phyloP scores from a whole-genome alignment of 2,113 vertebrate genomes.

The Pseudolaguvia tuberculata region DNA sequence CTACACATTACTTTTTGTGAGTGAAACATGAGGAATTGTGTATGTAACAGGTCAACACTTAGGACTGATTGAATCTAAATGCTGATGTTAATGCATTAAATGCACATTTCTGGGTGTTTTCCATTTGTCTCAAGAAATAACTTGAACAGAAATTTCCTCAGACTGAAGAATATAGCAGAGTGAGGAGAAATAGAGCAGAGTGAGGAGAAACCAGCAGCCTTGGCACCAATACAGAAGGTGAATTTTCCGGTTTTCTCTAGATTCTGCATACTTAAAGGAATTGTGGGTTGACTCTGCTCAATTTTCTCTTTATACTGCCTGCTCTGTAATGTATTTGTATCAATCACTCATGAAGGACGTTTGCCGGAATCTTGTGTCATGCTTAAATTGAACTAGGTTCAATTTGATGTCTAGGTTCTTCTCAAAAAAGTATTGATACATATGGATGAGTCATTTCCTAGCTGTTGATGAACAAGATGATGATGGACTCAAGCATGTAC shows the following conservation, averaged over 20 bases:
- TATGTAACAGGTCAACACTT: background rate
- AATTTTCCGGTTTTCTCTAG: slow-evolving; percentile 43
- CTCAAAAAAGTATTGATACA: slow-evolving; percentile 7
- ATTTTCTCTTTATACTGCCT: slow-evolving; percentile 42
- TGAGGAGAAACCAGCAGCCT: slow-evolving; percentile 20
- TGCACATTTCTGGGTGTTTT: slow-evolving; percentile 55
- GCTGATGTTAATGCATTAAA: slow-evolving; percentile 63
- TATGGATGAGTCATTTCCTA: background rate
- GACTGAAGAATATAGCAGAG: slow-evolving; percentile 27
- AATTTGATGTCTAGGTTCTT: slow-evolving; percentile 1
- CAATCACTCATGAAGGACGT: slow-evolving; percentile 63
- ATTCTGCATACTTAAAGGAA: slow-evolving; percentile 41
- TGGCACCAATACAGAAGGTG: slow-evolving; percentile 46
- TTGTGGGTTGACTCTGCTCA: slow-evolving; percentile 47
- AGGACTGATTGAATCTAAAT: slow-evolving; percentile 27
- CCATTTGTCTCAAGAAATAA: slow-evolving; percentile 56
- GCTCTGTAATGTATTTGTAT: slow-evolving; percentile 54
- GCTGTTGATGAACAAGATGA: slow-evolving; percentile 30
- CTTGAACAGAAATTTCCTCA: too few relatives aligned
- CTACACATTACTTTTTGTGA: too few relatives aligned
- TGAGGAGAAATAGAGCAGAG: slow-evolving; percentile 23
- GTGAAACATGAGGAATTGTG: too few relatives aligned
- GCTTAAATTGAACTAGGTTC: slow-evolving; percentile 2
- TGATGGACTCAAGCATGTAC: slow-evolving; percentile 24
- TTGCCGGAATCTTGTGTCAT: slow-evolving; percentile 39